Evolutionary conservation across 2,113 vertebrate species (phyloP).

Genomic region (Petromus typicus): DNA sequence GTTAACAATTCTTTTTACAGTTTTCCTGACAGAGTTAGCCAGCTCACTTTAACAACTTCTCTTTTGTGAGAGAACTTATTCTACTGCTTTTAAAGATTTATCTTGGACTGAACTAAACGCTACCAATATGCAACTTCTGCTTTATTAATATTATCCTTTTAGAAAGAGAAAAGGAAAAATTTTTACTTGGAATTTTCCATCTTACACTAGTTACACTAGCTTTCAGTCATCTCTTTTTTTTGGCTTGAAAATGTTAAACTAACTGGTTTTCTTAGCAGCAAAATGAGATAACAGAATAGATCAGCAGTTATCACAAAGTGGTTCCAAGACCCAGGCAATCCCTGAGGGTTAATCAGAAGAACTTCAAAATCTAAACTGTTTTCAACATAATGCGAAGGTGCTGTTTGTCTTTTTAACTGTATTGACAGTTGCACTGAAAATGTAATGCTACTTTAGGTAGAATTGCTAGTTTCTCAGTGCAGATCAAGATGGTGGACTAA

Average conservation of each 20-base stretch:
- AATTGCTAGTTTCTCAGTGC: background rate
- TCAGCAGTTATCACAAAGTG: conserved; percentile 39
- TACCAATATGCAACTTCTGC: background rate
- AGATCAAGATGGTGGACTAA: background rate
- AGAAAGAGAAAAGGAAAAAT: conserved; percentile 48
- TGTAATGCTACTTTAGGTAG: conserved; percentile 19
- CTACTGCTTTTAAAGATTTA: conserved; percentile 53
- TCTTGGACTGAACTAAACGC: conserved; percentile 49
- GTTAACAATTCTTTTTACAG: conserved; percentile 47
- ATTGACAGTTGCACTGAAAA: background rate
- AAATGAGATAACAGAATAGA: conserved; percentile 33
- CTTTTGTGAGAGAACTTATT: conserved; percentile 37
- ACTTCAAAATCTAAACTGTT: conserved; percentile 40
- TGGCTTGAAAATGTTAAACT: conserved; percentile 52
- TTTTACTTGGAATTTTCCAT: background rate
- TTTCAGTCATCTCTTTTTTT: conserved; percentile 1
- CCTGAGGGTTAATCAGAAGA: background rate
- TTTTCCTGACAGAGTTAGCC: background rate
- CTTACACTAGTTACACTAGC: background rate
- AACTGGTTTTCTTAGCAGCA: conserved; percentile 36
- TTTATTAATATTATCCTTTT: conserved; percentile 6
- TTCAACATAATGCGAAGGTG: background rate
- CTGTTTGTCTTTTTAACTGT: conserved; percentile 15
- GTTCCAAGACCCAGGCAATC: background rate
- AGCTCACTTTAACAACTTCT: conserved; percentile 55